Evolutionary conservation across 2,113 vertebrate species (phyloP).

Genomic region (Pungitius pungitius): DNA sequence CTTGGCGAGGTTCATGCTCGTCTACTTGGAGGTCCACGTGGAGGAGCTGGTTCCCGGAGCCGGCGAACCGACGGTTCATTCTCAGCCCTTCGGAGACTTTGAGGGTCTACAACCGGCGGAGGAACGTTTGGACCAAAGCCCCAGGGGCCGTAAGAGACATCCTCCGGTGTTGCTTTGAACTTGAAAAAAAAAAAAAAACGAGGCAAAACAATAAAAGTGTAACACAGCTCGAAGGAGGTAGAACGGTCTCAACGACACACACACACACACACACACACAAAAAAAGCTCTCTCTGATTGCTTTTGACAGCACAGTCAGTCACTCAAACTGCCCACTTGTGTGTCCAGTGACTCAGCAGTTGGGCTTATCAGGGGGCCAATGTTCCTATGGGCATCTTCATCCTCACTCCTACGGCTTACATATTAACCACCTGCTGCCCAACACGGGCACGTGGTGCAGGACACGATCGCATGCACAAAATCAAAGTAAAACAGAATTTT

Average conservation of each 20-base stretch:
- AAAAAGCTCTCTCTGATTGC: neutral
- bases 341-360: conserved; percentile 51
- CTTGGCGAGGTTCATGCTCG: conserved; percentile 57
- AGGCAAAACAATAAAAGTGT: neutral
- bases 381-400: conserved; percentile 67
- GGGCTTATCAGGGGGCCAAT: conserved; percentile 73
- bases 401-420: conserved; percentile 63
- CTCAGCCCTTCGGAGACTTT: neutral
- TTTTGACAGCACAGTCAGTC: neutral
- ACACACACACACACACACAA: too few relatives aligned
- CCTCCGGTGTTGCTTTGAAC: neutral
- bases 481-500: neutral
- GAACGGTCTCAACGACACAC: neutral
- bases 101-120: neutral
- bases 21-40: conserved; percentile 74
- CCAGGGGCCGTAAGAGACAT: neutral
- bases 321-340: conserved; percentile 19
- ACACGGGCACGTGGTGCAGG: neutral
- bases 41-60: conserved; percentile 37
- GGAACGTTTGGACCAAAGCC: neutral
- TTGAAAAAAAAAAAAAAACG: neutral
- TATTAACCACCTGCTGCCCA: conserved; percentile 70
- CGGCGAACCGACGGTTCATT: conserved; percentile 43
- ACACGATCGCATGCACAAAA: neutral
- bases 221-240: neutral